Evolutionary conservation across 2,113 vertebrate species (phyloP).

Genomic region (Isichthys henryi): DNA sequence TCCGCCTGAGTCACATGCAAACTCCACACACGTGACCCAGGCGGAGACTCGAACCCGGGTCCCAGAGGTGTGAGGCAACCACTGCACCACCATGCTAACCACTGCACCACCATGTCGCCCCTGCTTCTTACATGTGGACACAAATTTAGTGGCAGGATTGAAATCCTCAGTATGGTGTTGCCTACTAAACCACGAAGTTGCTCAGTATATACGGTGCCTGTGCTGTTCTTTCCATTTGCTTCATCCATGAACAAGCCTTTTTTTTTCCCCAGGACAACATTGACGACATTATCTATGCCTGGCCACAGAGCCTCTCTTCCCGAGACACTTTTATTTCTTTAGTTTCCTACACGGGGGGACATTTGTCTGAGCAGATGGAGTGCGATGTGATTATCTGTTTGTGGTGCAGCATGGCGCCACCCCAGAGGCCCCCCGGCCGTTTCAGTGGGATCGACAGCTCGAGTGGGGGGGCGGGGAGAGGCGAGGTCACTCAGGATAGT

Average conservation of each 20-base stretch:
- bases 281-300: background rate
- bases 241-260: background rate
- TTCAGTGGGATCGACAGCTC: background rate
- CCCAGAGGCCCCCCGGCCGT: background rate
- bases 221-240: background rate
- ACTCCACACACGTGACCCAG: no score
- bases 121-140: background rate
- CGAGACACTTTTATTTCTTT: background rate
- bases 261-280: background rate
- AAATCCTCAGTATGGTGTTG: background rate
- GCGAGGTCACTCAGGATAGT: background rate
- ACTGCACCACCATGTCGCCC: no score
- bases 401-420: background rate
- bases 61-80: no score
- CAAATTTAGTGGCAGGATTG: background rate
- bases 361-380: constrained; percentile 24
- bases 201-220: background rate
- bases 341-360: background rate
- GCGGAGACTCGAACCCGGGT: no score
- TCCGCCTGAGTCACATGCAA: no score
- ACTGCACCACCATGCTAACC: no score
- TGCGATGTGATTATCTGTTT: constrained; percentile 19
- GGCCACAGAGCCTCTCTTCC: background rate
- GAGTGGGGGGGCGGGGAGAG: background rate
- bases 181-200: background rate